Evolutionary conservation across 2,113 vertebrate species (phyloP), one percentile per base, ranked within the genome.

Genomic region (Physeter macrocephalus): DNA sequence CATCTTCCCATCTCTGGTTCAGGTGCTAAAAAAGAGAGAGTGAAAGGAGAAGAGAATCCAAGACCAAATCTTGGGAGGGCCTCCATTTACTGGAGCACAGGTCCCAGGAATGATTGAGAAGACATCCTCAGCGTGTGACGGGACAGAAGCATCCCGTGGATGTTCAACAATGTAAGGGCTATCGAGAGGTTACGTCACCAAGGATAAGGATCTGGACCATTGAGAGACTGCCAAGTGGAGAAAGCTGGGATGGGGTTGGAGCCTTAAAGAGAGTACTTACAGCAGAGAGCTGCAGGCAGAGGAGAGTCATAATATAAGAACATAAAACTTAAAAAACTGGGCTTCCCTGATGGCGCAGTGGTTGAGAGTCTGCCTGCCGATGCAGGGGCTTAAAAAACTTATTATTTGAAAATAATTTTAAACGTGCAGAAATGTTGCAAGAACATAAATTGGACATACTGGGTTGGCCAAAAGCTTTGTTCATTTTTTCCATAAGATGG

Each of bases 401-500:
- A 74, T 67, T 64, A 29, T 39, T 71, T 36, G 46, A 91, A 74
- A 91, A 91, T 57, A 49, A 88, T 39, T 88, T 91, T 43, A 94
- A 86, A 78, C 0, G 1, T 31, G 36, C 31, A 71, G 57, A 75
- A 84, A 88, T 75, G 41, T 88, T 90, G n/a, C 41, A 93, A 69
- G 52, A 95, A 61, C 88, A 74, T 81, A 82, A 88, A 64, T 31
- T 10, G 10, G 57, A 71, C 21, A 52, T 52, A 52, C 49, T 17
- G 49, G 5, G 49, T 52, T 17, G 15, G 49, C 49, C 49, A 52
- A 52, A 52, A 52, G 49, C 49, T 52, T 52, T 17, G 49, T 52
- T 52, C 49, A 1, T 52, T 52, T 52, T 52, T 52, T 52, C 49
- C 15, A 0, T 17, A 52, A 52, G 49, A 52, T 17, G 49, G 15